phyloP scores from a whole-genome alignment of 2,113 vertebrate genomes.

The Chaenocephalus aceratus region DNA sequence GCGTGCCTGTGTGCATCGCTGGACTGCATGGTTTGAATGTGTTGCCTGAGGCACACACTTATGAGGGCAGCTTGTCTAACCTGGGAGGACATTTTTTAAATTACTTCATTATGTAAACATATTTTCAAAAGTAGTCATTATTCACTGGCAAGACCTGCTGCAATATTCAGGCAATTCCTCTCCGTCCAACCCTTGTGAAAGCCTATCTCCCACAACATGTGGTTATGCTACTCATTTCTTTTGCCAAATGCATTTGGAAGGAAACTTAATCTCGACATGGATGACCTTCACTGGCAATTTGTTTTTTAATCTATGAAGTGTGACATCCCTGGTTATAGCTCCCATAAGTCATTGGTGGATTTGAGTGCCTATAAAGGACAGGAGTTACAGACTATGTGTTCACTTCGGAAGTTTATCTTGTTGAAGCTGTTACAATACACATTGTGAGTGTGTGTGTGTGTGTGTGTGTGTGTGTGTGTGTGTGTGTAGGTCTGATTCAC shows the following conservation, averaged over 20 bases:
- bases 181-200: not conserved
- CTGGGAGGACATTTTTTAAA: constrained; percentile 3
- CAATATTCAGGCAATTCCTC: not conserved
- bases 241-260: not conserved
- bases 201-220: not conserved
- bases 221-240: not conserved
- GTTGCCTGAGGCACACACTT: not conserved
- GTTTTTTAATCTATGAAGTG: not conserved
- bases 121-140: not conserved
- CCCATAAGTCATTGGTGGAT: not conserved
- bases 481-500: too few relatives aligned
- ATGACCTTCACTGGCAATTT: not conserved
- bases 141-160: not conserved
- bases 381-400: not conserved
- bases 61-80: not conserved
- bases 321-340: not conserved
- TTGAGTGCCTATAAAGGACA: not conserved
- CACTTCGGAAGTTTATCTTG: too few relatives aligned
- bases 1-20: not conserved
- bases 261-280: not conserved
- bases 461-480: too few relatives aligned
- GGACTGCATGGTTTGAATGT: not conserved
- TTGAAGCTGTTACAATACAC: too few relatives aligned
- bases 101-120: not conserved
- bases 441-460: too few relatives aligned